A percentile compares a stretch with the other conserved stretches of the same genome.
These are phyloP conservation scores for Porites evermanni DNA, from an alignment of 92 coral and sea anemone species.

Conservation along the genomic window DNA sequence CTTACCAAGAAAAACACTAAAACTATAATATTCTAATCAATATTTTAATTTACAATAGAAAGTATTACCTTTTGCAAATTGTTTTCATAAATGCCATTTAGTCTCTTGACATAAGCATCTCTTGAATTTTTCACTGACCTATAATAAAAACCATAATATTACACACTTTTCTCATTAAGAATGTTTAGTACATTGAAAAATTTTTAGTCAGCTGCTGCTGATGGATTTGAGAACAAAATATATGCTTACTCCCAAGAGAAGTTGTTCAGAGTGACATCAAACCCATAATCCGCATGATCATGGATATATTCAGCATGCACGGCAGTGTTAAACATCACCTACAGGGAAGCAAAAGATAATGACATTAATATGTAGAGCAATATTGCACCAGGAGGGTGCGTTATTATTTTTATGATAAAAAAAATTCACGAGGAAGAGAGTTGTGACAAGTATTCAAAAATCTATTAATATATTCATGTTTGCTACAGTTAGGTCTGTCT, in stretches of 20 bases:
- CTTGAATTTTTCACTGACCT: constrained; percentile 84
- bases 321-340: constrained; percentile 97
- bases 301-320: constrained; percentile 89
- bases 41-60: not conserved
- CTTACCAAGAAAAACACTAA: not conserved
- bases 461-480: no score
- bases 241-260: constrained; percentile 90
- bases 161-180: not conserved
- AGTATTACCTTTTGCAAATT: constrained; percentile 80
- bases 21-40: not conserved
- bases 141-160: not conserved
- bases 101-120: constrained; percentile 89
- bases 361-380: no score
- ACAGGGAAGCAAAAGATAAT: not conserved
- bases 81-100: constrained; percentile 92
- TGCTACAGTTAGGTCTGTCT: no score
- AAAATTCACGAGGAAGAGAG: no score
- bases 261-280: constrained; percentile 81
- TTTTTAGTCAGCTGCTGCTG: not conserved
- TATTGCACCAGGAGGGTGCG: no score
- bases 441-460: no score
- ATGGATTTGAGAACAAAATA: not conserved
- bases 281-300: constrained; percentile 87
- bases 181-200: no score
- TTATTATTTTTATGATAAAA: no score